Conservation (phyloP, 2,113 vertebrate species). For the Labrus mixtus region DNA sequence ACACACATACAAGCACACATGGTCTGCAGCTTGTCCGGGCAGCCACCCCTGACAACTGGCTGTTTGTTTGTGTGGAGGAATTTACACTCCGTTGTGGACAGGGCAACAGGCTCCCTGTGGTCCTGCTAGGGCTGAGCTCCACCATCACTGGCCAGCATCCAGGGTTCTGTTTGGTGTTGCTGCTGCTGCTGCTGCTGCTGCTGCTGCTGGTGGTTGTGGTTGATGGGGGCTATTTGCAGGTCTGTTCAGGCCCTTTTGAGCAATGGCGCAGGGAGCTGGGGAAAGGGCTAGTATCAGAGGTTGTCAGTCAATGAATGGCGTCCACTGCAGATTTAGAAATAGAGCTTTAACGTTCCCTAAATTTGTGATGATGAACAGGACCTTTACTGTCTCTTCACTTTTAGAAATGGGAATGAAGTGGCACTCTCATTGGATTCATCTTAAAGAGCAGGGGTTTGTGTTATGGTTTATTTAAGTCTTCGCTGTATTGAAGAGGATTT, state of each 20-base stretch:
- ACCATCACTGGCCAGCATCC: constrained; percentile 47
- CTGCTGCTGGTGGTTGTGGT: not conserved
- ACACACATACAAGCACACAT: constrained; percentile 8
- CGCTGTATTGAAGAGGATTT: not conserved
- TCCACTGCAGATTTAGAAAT: not conserved
- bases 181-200: constrained; percentile 17
- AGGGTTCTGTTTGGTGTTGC: constrained; percentile 52
- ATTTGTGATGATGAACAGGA: not conserved
- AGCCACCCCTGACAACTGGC: constrained; percentile 62
- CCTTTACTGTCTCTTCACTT: not conserved
- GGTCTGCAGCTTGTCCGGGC: constrained; percentile 23
- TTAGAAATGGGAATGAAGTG: constrained; percentile 41
- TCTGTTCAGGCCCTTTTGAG: constrained; percentile 5
- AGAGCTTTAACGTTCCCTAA: not conserved
- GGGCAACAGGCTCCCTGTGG: constrained; percentile 45
- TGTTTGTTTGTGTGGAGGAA: constrained; percentile 71
- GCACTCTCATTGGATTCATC: constrained; percentile 47
- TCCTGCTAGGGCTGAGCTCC: constrained; percentile 19
- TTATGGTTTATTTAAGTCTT: not conserved
- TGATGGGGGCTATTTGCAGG: constrained; percentile 50
- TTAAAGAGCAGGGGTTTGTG: not conserved
- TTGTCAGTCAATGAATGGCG: constrained; percentile 14
- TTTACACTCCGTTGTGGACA: constrained; percentile 61
- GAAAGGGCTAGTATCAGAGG: not conserved
- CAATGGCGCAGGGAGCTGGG: not conserved